Conservation (phyloP, 2,888 invertebrate genomes). For the Rotaria sp. region DNA sequence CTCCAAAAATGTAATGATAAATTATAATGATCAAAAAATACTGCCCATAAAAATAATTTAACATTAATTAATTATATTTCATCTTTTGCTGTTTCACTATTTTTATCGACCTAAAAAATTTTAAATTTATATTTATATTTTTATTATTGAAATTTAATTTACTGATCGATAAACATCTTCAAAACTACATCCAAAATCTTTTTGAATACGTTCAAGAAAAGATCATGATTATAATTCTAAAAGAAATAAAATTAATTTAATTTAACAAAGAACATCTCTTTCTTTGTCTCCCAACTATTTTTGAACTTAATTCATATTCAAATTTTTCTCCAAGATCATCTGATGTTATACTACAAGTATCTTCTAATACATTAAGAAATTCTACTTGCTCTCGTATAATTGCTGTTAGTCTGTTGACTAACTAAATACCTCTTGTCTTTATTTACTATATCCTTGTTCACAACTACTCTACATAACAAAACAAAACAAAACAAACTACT, state of each 20-base stretch:
- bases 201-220: not conserved
- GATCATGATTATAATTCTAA: not conserved
- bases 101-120: not conserved
- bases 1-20: not conserved
- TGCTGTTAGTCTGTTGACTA: too few relatives aligned
- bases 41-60: not conserved
- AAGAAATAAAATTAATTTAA: not conserved
- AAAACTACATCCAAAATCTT: not conserved
- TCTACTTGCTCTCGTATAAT: conserved; percentile 1
- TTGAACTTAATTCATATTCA: not conserved
- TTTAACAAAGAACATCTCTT: not conserved
- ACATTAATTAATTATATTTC: conserved; percentile 22
- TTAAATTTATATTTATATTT: not conserved
- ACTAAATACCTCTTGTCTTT: too few relatives aligned
- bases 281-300: not conserved
- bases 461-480: too few relatives aligned
- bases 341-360: not conserved
- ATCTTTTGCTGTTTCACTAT: not conserved
- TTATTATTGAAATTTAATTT: not conserved
- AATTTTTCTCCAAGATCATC: not conserved
- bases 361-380: not conserved
- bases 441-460: too few relatives aligned
- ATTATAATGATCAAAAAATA: conserved; percentile 10
- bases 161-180: not conserved
- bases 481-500: too few relatives aligned